phyloP scores from a whole-genome alignment of 1,140 invertebrate genomes.

The Aphelenchoides besseyi region DNA sequence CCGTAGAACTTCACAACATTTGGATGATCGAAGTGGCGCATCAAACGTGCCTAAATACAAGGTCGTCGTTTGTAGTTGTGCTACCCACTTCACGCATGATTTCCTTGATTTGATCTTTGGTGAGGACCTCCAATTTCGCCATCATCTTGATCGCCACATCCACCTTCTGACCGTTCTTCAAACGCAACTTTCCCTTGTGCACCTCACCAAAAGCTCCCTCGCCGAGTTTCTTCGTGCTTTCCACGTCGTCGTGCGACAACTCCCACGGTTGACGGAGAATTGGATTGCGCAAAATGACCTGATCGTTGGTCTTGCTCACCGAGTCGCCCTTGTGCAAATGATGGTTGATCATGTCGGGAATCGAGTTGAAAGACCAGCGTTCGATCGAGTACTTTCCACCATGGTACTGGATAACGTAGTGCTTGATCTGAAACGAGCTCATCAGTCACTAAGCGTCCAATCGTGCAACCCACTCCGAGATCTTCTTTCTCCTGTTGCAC shows the following conservation, averaged over 20 bases:
- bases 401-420: neutral
- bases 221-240: neutral
- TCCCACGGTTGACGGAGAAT: neutral
- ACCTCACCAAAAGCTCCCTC: conserved; percentile 33
- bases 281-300: neutral
- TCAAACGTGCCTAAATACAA: neutral
- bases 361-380: neutral
- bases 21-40: conserved; percentile 22
- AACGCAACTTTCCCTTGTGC: conserved; percentile 20
- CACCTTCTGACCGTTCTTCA: conserved; percentile 29
- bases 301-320: neutral
- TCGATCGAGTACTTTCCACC: neutral
- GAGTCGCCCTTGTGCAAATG: neutral
- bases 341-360: neutral
- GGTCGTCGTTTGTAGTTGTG: conserved; percentile 20
- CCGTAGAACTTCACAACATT: conserved; percentile 43
- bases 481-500: conserved; percentile 6
- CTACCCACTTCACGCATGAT: conserved; percentile 33
- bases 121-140: neutral
- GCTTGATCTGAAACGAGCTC: neutral
- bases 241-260: neutral
- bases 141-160: conserved; percentile 37
- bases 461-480: conserved; percentile 1
- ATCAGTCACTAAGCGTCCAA: neutral
- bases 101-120: conserved; percentile 25